Evolutionary conservation across 2,888 invertebrate species (phyloP), one percentile per base, ranked within the genome.

Genomic region (Aphidoletes aphidimyza): DNA sequence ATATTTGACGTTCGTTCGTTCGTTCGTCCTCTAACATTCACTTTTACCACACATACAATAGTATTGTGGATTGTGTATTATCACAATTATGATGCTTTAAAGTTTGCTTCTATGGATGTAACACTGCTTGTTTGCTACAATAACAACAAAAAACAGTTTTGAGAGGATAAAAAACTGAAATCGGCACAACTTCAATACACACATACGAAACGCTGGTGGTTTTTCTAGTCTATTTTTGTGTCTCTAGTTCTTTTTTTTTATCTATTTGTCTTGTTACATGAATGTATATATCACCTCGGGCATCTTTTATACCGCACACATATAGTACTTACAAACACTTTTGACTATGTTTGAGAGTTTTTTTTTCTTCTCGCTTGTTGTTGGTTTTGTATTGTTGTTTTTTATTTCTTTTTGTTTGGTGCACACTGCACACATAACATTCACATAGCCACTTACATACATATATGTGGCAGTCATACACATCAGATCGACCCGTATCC

Each of bases 11-110:
- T n/a, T 69, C 5, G 42, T 69, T 14, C 8, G 54, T 26, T n/a
- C 5, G 5, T 26, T 54, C 14, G 69, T 34, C 22, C 54, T 54
- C 54, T 54, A 47, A 54, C 54, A 54, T 54, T 2, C 22, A 54
- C 6, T 11, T 8, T 47, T 19, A 17, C 11, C 8, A 11, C 42
- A 42, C n/a, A 69, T 30, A 69, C 69, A 69, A 69, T 69, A 30
- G 11, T 69, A 69, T 69, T 69, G 69, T 34, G 69, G n/a, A 69
- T 69, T 30, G 69, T 69, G 34, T 37, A 81, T 37, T 81, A 81
- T 81, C 81, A 81, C 81, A 81, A 81, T 81, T 81, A 81, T 81
- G 81, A 37, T 22, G 81, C 81, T 81, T n/a, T 81, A 37, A 81
- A 37, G 81, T 81, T 78, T 14, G 19, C 36, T 37, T 22, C 37